Conservation (phyloP, 2,888 invertebrate species). For the Tiphia femorata region DNA sequence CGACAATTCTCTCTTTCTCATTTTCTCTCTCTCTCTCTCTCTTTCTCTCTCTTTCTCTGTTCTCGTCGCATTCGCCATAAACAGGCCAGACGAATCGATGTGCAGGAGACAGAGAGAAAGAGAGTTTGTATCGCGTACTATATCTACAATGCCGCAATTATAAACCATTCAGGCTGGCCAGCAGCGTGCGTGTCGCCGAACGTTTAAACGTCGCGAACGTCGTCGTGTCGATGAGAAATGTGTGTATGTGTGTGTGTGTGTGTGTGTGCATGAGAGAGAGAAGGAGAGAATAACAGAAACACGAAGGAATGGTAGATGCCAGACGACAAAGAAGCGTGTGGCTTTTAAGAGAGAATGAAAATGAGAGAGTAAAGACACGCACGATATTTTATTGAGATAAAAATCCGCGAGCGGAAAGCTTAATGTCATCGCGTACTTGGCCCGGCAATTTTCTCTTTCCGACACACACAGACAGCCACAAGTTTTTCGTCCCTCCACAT, state of each 20-base stretch:
- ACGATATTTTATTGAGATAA: conserved; percentile 56
- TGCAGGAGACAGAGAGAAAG: not conserved
- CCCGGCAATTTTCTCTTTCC: conserved; percentile 39
- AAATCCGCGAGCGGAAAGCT: conserved; percentile 52
- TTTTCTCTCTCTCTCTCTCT: not conserved
- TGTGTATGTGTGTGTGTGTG: too few relatives aligned
- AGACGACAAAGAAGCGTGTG: not conserved
- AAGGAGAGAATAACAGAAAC: not conserved
- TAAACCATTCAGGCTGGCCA: conserved; percentile 56
- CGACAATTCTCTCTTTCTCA: not conserved
- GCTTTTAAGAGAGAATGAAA: conserved; percentile 15
- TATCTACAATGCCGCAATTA: conserved; percentile 60
- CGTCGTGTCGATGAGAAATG: too few relatives aligned
- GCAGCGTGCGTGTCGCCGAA: conserved; percentile 56
- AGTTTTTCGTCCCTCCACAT: conserved; percentile 21
- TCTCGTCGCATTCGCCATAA: too few relatives aligned
- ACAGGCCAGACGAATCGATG: not conserved
- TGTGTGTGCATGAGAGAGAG: conserved; percentile 4
- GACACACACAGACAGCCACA: not conserved
- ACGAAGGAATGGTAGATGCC: not conserved
- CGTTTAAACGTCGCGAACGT: conserved; percentile 53
- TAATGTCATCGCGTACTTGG: conserved; percentile 54
- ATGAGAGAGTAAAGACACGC: conserved; percentile 28
- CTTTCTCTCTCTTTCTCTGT: too few relatives aligned
- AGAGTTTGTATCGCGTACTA: conserved; percentile 47